Base-by-base conservation (phyloP, 2,888 invertebrate genomes). In the Campoplex capitator region DNA sequence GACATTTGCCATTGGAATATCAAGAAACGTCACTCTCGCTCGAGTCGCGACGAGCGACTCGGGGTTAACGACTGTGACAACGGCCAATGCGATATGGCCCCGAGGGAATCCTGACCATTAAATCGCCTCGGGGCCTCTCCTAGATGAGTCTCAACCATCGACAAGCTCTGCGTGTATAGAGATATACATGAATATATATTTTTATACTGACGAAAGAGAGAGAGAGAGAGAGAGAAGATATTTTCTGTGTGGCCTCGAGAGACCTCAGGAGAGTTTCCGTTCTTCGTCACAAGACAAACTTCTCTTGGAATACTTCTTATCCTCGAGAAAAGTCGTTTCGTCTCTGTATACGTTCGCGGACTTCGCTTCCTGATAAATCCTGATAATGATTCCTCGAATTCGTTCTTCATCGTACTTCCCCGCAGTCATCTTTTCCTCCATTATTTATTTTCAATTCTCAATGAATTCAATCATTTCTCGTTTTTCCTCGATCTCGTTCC, bases 31-130 rank as follows among this genome's bases (percentile, higher is more conserved):
- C 74, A 84, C 11, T 56, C 74, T 65, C 9, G 51, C 13, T 32
- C 68, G 70, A 62, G 58, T 67, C 77, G 77, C 77, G 77, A 54
- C 62, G 4, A 71, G 18, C 18, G 62, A 38, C 67, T 38, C 74
- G 81, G 84, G 88, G 84, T 88, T 84, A 86, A 88, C 81, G 86
- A 84, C 88, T 88, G 86, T 82, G 80, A 84, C 82, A 88, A 81
- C 78, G 80, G 23, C 48, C 75, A 71, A 73, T 68, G 81, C 83
- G 77, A 88, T 58, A 76, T 86, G 84, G 86, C 83, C 68, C 77
- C 68, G 81, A 86, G 78, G 79, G 78, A 76, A 77, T 68, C 75
- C 84, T 83, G 86, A 82, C 83, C 85, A 88, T 84, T 81, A 84
- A 86, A 79, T 71, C 68, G 85, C 80, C 88, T 88, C 73, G 76